Evolutionary conservation across 2,113 vertebrate species (phyloP), one percentile per base, ranked within the genome.

Genomic region (Lagopus leucura): DNA sequence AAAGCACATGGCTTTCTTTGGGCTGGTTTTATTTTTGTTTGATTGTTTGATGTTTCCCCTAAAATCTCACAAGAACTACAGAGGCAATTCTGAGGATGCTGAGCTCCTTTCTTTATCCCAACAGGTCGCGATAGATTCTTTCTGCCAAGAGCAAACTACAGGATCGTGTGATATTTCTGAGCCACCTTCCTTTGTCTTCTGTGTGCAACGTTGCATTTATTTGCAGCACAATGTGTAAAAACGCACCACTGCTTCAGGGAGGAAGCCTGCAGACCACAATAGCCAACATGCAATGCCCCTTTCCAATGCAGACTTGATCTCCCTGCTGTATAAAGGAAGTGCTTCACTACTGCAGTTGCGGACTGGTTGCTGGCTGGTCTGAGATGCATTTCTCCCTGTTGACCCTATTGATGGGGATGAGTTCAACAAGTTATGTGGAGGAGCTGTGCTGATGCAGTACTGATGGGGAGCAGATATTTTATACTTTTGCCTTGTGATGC

Each of bases 381-480:
- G 1, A 50, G 86, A 61, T 48, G 57, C 20, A 3, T 3, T 32
- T 38, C 58, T 82, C 30, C 20, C 7, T 38, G 1, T 2, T n/a
- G 58, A 42, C 30, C 20, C 7, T 38, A 1, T 3, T 30, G 58
- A 42, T 7, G 11, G 13, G 55, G 67, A 55, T 13, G 28, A 79
- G 42, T 25, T 43, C 52, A 66, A 66, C 16, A 18, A 8, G 73
- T 22, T 79, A 13, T 54, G 72, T 72, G 70, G 12, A 66, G 61
- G 50, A 55, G 17, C 21, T 80, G 22, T 94, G 86, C 82, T 88
- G 88, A 80, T 54, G 16, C 55, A 55, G 65, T 58, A 34, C 65
- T 28, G 88, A n/a, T 20, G 86, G 90, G 42, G 57, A 86, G 82
- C 47, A 79, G 83, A 57, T 80, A 93, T 71, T 93, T 82, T 83